A percentile compares a stretch with the other conserved stretches of the same genome.
phyloP scores from a whole-genome alignment of 2,113 vertebrate species.

The Scomber japonicus region DNA sequence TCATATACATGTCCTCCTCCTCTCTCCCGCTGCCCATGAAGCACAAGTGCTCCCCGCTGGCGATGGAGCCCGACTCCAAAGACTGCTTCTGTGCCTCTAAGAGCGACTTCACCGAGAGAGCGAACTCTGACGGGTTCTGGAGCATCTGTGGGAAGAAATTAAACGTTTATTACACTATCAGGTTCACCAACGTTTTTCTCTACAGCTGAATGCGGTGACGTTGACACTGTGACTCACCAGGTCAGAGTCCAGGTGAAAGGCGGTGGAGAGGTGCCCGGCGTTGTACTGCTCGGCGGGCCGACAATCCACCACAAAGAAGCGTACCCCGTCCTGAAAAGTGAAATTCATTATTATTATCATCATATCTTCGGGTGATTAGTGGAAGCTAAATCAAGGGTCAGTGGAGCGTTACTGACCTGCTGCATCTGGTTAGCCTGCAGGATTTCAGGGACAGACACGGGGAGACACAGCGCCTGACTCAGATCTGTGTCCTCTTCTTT shows the following conservation, averaged over 20 bases:
- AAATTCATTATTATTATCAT: background rate
- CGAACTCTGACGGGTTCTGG: slow-evolving; percentile 97
- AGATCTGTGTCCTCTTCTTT: slow-evolving; percentile 97
- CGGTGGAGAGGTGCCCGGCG: slow-evolving; percentile 96
- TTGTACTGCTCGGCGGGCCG: slow-evolving; percentile 99
- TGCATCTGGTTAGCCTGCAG: slow-evolving; percentile 98
- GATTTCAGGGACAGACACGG: slow-evolving; percentile 96
- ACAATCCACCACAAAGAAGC: slow-evolving; percentile 99
- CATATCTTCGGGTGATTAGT: no score
- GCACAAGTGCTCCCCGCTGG: slow-evolving; percentile 96
- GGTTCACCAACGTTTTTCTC: background rate
- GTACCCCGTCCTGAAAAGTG: slow-evolving; percentile 91
- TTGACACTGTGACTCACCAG: slow-evolving; percentile 85
- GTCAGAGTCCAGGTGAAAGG: slow-evolving; percentile 98
- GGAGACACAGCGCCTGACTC: slow-evolving; percentile 96
- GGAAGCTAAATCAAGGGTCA: no score
- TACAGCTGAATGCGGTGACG: no score
- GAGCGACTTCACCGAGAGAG: slow-evolving; percentile 96
- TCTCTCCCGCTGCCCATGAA: slow-evolving; percentile 99
- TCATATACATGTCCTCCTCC: slow-evolving; percentile 99
- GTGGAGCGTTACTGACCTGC: slow-evolving; percentile 80
- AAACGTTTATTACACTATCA: background rate
- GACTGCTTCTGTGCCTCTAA: slow-evolving; percentile 98
- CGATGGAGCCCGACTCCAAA: slow-evolving; percentile 95
- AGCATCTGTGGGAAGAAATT: slow-evolving; percentile 89